Evolutionary conservation across 2,888 invertebrate genomes (phyloP).

Genomic region (Agrilus biguttatus): DNA sequence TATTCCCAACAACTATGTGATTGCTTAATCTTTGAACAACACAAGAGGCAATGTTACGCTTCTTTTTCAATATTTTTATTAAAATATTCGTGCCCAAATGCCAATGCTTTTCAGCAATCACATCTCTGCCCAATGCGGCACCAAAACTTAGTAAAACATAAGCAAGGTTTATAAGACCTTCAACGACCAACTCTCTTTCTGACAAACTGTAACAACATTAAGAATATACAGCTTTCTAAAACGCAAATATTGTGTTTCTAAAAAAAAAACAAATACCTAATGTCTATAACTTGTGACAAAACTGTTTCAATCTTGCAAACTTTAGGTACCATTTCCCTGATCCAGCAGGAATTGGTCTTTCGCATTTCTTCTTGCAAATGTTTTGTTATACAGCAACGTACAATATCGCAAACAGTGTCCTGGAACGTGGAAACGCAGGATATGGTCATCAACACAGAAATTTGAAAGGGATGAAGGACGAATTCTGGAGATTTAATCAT

Average conservation of each 20-base stretch:
- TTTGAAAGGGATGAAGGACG: slow-evolving; percentile 45
- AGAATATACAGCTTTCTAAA: not conserved
- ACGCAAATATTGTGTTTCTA: not conserved
- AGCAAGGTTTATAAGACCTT: slow-evolving; percentile 30
- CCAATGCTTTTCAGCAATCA: slow-evolving; percentile 30
- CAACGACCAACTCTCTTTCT: slow-evolving; percentile 34
- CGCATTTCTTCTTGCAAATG: slow-evolving; percentile 23
- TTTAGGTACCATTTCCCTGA: slow-evolving; percentile 31
- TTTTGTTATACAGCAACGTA: slow-evolving; percentile 21
- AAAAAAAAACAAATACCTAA: slow-evolving; percentile 25
- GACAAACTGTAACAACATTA: slow-evolving; percentile 13
- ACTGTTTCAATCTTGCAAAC: slow-evolving; percentile 27
- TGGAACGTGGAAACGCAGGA: slow-evolving; percentile 33
- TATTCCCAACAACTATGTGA: slow-evolving; percentile 40
- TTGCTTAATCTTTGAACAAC: slow-evolving; percentile 41
- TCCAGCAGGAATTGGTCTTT: slow-evolving; percentile 36
- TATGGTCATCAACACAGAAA: slow-evolving; percentile 42
- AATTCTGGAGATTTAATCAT: slow-evolving; percentile 41
- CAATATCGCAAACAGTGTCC: slow-evolving; percentile 30
- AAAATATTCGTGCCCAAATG: slow-evolving; percentile 40
- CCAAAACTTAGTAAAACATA: slow-evolving; percentile 27
- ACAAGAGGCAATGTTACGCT: slow-evolving; percentile 36
- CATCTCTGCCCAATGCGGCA: slow-evolving; percentile 20
- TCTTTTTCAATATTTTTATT: slow-evolving; percentile 41
- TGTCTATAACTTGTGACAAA: slow-evolving; percentile 32